phyloP scores from a whole-genome alignment of 1,140 invertebrate species.

The Drosophila kepulauana region DNA sequence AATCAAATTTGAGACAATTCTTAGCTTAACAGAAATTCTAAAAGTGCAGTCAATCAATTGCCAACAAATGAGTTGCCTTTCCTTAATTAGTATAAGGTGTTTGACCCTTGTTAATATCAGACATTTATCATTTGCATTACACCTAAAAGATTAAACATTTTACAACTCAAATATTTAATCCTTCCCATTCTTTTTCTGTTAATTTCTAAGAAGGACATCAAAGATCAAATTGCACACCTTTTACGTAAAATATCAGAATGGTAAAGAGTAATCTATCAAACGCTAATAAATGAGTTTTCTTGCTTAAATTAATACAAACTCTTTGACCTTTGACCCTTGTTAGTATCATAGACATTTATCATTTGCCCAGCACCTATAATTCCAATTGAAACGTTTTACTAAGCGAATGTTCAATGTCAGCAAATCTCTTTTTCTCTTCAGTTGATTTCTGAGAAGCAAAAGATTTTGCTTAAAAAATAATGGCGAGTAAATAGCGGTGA shows the following conservation, averaged over 20 bases:
- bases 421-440: not conserved
- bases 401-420: not conserved
- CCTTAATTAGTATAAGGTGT: too few relatives aligned
- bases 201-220: too few relatives aligned
- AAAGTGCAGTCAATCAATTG: too few relatives aligned
- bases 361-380: not conserved
- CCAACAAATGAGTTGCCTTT: too few relatives aligned
- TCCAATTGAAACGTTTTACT: not conserved
- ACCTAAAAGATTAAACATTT: too few relatives aligned
- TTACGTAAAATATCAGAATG: not conserved
- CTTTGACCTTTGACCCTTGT: not conserved
- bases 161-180: too few relatives aligned
- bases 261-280: not conserved
- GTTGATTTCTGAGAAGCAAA: not conserved
- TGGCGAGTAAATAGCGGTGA: conserved; percentile 8
- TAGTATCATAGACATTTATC: not conserved
- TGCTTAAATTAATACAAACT: not conserved
- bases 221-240: not conserved
- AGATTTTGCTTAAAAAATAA: conserved; percentile 12
- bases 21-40: too few relatives aligned
- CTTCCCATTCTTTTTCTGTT: too few relatives aligned
- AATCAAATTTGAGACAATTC: too few relatives aligned
- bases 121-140: too few relatives aligned
- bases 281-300: not conserved
- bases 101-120: too few relatives aligned